Conservation (phyloP, 2,888 invertebrate genomes). For the Adela reaumurella region DNA sequence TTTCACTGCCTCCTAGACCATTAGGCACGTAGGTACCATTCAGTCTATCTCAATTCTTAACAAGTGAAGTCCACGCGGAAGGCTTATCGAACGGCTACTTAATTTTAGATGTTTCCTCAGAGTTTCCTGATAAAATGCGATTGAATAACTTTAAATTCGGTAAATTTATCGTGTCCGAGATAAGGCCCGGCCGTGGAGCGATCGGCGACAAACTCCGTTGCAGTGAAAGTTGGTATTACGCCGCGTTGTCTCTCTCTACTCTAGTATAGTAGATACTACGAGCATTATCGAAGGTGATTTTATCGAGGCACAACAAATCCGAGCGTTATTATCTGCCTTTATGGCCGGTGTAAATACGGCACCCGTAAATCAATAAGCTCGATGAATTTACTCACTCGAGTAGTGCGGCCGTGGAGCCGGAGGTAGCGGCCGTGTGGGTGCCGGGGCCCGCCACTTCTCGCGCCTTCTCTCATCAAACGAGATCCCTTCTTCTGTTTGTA, state of each 20-base stretch:
- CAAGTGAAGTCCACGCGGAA: no score
- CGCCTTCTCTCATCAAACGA: neutral
- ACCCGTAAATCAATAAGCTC: neutral
- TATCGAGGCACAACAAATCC: slow-evolving; percentile 44
- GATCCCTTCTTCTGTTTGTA: neutral
- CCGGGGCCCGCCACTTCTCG: neutral
- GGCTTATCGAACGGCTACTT: no score
- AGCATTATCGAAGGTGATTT: slow-evolving; percentile 7
- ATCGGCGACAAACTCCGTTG: no score
- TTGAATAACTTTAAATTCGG: neutral
- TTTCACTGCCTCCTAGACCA: no score
- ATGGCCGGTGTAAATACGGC: neutral
- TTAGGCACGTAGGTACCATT: no score
- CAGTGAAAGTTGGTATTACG: neutral
- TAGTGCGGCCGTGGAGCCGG: neutral
- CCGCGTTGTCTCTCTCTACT: no score
- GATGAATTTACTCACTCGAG: neutral
- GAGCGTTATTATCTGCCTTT: slow-evolving; percentile 25
- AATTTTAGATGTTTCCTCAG: no score
- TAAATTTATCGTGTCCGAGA: neutral
- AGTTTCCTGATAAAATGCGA: neutral
- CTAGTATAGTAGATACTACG: no score
- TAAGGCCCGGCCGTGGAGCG: neutral
- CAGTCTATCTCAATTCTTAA: no score
- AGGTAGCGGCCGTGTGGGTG: neutral